Percentiles rank a stretch among this genome's conserved stretches.
These are phyloP conservation scores for Temnothorax ravouxi DNA, from an alignment of 2,888 invertebrate genomes.

Conservation along the genomic window DNA sequence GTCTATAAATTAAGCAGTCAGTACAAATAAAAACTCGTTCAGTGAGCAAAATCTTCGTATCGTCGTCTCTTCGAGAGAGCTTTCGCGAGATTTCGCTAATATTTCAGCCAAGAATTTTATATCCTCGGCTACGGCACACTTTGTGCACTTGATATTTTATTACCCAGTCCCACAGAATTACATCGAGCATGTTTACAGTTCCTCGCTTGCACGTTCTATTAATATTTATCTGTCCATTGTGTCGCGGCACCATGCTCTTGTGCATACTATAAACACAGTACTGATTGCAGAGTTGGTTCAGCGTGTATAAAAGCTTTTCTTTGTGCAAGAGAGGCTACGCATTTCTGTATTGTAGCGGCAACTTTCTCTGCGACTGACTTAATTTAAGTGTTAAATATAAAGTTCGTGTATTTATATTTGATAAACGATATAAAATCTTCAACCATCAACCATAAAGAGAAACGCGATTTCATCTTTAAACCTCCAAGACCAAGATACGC, in stretches of 20 bases:
- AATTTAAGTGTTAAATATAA: neutral
- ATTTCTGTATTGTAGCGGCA: neutral
- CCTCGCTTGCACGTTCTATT: conserved; percentile 33
- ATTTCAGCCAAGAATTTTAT: conserved; percentile 48
- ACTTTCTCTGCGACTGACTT: neutral
- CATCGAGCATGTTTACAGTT: conserved; percentile 49
- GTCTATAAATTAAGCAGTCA: conserved; percentile 52
- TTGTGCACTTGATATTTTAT: conserved; percentile 53
- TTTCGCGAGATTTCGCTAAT: conserved; percentile 34
- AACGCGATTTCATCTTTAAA: conserved; percentile 23
- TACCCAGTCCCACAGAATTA: conserved; percentile 40
- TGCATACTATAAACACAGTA: neutral
- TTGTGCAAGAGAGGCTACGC: neutral
- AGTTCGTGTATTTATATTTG: neutral
- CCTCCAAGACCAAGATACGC: conserved; percentile 2
- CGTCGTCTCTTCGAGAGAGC: neutral
- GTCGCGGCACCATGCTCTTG: neutral
- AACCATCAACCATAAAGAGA: conserved; percentile 12
- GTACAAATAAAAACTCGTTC: conserved; percentile 35
- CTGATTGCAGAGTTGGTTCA: conserved; percentile 15
- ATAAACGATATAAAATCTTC: neutral
- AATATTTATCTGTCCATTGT: conserved; percentile 46
- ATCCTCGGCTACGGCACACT: conserved; percentile 34
- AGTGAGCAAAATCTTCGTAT: conserved; percentile 3
- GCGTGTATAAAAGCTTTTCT: conserved; percentile 3